Percentiles rank a stretch among this genome's conserved stretches.
These are phyloP conservation scores for Lathronympha strigana DNA, from an alignment of 2,888 invertebrate species.

Conservation along the genomic window DNA sequence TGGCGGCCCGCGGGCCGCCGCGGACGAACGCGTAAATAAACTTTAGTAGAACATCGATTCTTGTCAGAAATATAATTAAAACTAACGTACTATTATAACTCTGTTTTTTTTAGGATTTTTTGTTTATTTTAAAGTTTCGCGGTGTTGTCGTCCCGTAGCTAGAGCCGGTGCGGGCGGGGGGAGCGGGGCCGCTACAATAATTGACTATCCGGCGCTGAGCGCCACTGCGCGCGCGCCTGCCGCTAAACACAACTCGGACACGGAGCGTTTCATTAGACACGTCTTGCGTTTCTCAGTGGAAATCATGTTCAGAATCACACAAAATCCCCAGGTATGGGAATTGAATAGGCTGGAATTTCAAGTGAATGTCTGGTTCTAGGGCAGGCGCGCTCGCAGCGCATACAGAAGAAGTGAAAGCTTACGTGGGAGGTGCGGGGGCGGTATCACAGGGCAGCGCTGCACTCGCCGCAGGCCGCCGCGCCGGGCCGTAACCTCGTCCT, in stretches of 20 bases:
- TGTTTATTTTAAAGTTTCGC: slow-evolving; percentile 63
- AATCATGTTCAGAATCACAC: no score
- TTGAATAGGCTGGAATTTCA: no score
- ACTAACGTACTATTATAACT: slow-evolving; percentile 82
- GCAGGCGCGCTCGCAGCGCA: slow-evolving; percentile 41
- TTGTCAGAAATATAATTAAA: slow-evolving; percentile 83
- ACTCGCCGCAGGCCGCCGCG: slow-evolving; percentile 49
- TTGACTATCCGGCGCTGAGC: slow-evolving; percentile 73
- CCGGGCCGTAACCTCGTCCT: slow-evolving; percentile 8
- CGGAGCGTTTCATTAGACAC: background rate
- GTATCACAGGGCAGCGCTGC: slow-evolving; percentile 69
- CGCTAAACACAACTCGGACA: slow-evolving; percentile 12
- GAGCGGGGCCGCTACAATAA: slow-evolving; percentile 66
- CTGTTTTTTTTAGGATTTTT: slow-evolving; percentile 62
- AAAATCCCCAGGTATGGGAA: no score
- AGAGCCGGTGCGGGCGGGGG: slow-evolving; percentile 62
- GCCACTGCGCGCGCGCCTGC: slow-evolving; percentile 46
- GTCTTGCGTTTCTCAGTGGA: background rate
- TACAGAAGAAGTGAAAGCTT: slow-evolving; percentile 20
- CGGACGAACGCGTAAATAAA: slow-evolving; percentile 77
- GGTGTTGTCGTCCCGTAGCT: slow-evolving; percentile 72
- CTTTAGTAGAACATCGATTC: slow-evolving; percentile 83
- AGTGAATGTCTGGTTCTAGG: background rate
- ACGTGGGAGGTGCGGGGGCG: slow-evolving; percentile 49
- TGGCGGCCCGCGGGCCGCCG: slow-evolving; percentile 53